These are phyloP conservation scores for Styela plicata DNA, from an alignment of 23 tunicate genomes.

Conservation along the genomic window DNA sequence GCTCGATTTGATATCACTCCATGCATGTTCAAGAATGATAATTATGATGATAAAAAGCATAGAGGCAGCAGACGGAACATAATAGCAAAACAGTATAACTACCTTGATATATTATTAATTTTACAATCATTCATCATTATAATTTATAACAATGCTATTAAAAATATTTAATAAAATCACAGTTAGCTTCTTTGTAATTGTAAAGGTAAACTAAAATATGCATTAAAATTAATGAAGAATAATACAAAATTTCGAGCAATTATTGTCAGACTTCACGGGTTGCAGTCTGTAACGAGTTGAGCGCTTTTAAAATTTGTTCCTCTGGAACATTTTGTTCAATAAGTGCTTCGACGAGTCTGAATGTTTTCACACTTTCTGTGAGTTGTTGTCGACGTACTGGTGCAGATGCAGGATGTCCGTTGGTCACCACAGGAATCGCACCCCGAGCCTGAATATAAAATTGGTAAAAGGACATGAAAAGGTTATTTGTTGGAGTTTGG, in stretches of 20 bases:
- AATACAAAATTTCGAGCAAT: neutral
- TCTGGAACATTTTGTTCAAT: constrained; percentile 85
- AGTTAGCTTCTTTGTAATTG: neutral
- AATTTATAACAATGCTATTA: too few relatives aligned
- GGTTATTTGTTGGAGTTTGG: too few relatives aligned
- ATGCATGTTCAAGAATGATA: too few relatives aligned
- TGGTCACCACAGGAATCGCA: neutral
- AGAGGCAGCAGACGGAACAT: too few relatives aligned
- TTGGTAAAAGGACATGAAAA: too few relatives aligned
- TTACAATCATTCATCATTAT: too few relatives aligned
- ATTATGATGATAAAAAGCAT: too few relatives aligned
- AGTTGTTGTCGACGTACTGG: constrained; percentile 36
- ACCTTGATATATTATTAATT: too few relatives aligned
- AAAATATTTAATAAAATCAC: neutral
- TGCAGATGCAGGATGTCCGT: constrained; percentile 25
- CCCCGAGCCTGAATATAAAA: constrained; percentile 14
- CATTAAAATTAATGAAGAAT: neutral
- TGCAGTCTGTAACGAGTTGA: constrained; percentile 70
- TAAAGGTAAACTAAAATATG: neutral
- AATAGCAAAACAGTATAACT: too few relatives aligned
- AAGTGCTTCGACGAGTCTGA: constrained; percentile 71
- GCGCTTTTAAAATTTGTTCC: constrained; percentile 73
- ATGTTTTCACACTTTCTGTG: constrained; percentile 67
- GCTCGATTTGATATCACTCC: too few relatives aligned
- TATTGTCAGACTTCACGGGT: constrained; percentile 43